Evolutionary conservation across 2,113 vertebrate genomes (phyloP).

Genomic region (Cyphotilapia sp.): DNA sequence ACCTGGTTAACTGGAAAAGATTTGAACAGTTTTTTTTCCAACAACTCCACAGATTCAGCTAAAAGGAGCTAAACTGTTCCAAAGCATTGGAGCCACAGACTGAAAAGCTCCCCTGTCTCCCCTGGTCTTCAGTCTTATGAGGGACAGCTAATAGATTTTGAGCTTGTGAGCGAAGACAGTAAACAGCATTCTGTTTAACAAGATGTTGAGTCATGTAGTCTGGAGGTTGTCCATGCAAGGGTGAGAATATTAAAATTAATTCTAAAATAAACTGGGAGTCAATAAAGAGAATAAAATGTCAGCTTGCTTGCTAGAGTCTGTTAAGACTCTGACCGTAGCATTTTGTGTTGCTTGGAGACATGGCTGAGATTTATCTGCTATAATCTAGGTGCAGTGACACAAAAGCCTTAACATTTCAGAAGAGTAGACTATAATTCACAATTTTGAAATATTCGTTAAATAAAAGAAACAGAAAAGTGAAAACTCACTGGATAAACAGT

Average conservation of each 20-base stretch:
- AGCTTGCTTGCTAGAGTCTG: background rate
- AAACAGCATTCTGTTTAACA: background rate
- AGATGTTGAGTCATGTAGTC: background rate
- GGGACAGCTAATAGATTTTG: background rate
- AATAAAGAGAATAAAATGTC: background rate
- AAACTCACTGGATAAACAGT: background rate
- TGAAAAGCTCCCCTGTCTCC: rapidly evolving
- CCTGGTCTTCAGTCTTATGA: background rate
- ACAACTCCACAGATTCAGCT: background rate
- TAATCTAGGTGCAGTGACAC: background rate
- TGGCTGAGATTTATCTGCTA: background rate
- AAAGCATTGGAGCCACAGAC: background rate
- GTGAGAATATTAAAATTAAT: background rate
- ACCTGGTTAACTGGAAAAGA: background rate
- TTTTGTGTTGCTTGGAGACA: background rate
- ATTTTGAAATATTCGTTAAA: background rate
- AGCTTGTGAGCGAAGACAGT: background rate
- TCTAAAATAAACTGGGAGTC: background rate
- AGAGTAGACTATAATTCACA: background rate
- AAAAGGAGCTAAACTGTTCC: background rate
- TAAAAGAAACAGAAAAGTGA: background rate
- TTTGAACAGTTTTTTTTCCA: background rate
- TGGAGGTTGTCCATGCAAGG: background rate
- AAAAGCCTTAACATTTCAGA: background rate
- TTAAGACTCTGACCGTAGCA: background rate